phyloP scores from a whole-genome alignment of 2,113 vertebrate species.

The Megaleporinus macrocephalus region DNA sequence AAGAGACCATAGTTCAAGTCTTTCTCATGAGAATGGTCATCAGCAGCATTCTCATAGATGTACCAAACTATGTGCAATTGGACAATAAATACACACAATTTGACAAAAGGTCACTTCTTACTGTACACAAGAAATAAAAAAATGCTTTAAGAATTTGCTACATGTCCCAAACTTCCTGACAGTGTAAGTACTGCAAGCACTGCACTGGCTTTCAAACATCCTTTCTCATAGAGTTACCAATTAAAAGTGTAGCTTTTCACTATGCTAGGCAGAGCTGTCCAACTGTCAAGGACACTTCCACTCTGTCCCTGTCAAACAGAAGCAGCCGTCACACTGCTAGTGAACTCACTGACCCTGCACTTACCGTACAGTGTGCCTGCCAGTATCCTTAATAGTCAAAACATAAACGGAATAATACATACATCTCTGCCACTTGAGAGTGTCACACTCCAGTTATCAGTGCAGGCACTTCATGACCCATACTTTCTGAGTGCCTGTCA shows the following conservation, averaged over 20 bases:
- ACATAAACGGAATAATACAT: constrained; percentile 45
- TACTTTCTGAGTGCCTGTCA: constrained; percentile 46
- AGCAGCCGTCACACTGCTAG: constrained; percentile 41
- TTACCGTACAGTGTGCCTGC: constrained; percentile 18
- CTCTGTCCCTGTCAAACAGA: constrained; percentile 33
- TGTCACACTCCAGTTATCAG: constrained; percentile 35
- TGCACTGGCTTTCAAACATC: constrained; percentile 15
- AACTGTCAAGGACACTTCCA: constrained; percentile 49
- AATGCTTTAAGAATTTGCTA: background rate
- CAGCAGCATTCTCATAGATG: constrained; percentile 31
- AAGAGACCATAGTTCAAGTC: constrained; percentile 41
- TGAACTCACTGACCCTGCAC: constrained; percentile 50
- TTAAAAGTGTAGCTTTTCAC: constrained; percentile 19
- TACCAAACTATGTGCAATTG: background rate
- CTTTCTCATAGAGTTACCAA: constrained; percentile 40
- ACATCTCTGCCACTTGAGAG: constrained; percentile 49
- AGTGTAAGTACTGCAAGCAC: background rate
- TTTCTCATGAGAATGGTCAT: constrained; percentile 29
- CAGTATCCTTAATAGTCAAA: constrained; percentile 36
- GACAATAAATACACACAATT: constrained; percentile 13
- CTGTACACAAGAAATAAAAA: constrained; percentile 4
- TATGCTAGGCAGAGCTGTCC: constrained; percentile 28
- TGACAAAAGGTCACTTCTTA: background rate
- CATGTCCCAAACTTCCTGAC: background rate
- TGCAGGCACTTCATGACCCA: constrained; percentile 49